Conservation (phyloP, 2,888 invertebrate species). For the Dichetophora obliterata region DNA sequence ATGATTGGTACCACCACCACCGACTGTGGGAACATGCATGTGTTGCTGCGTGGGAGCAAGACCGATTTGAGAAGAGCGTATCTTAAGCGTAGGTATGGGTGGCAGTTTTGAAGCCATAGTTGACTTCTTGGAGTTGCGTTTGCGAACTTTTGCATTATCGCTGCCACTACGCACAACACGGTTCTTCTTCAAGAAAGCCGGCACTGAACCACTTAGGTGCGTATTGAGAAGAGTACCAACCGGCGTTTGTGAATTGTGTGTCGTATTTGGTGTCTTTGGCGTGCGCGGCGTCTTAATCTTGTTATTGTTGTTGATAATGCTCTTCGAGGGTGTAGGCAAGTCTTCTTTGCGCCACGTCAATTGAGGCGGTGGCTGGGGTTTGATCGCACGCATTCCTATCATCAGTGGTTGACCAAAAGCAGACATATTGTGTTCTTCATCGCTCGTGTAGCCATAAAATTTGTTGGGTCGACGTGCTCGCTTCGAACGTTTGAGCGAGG, state of each 20-base stretch:
- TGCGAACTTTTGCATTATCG: constrained; percentile 39
- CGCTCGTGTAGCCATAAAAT: constrained; percentile 90
- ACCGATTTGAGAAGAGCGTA: constrained; percentile 59
- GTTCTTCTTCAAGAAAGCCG: constrained; percentile 42
- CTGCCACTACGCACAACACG: constrained; percentile 15
- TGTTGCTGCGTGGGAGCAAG: constrained; percentile 38
- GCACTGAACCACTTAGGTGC: constrained; percentile 12
- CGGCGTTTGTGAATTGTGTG: not conserved
- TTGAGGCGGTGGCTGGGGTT: constrained; percentile 75
- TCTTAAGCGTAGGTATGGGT: constrained; percentile 71
- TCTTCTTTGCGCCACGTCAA: constrained; percentile 83
- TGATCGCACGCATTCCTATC: constrained; percentile 66
- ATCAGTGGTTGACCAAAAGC: constrained; percentile 60
- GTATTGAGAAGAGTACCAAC: constrained; percentile 17
- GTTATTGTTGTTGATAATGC: constrained; percentile 56
- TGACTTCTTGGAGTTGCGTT: constrained; percentile 52
- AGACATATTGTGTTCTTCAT: constrained; percentile 75
- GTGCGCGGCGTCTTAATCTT: constrained; percentile 52
- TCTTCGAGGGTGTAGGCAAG: constrained; percentile 73
- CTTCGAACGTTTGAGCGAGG: constrained; percentile 78
- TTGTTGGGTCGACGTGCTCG: constrained; percentile 85
- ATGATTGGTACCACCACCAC: constrained; percentile 60
- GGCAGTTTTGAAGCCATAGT: constrained; percentile 66
- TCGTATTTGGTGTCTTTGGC: constrained; percentile 48
- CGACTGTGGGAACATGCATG: not conserved